Percentiles rank a stretch among this genome's conserved stretches.
These are phyloP conservation scores for Grammomys dolichurus DNA, from an alignment of 2,113 vertebrate species.

Conservation along the genomic window DNA sequence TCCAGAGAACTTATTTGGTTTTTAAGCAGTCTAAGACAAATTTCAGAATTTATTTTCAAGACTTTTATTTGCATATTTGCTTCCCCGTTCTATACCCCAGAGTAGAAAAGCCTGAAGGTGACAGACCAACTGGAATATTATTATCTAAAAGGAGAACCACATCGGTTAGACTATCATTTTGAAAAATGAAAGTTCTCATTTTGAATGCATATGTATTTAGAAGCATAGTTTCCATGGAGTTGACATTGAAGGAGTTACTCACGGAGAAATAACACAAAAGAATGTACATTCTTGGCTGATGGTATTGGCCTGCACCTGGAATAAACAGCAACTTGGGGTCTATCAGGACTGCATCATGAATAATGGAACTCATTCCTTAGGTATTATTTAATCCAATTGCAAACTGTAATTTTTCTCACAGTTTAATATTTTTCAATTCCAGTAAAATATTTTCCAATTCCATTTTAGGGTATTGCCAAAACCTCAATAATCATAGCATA, in stretches of 20 bases:
- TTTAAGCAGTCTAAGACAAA: background rate
- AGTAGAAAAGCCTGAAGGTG: background rate
- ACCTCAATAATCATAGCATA: slow-evolving; percentile 35
- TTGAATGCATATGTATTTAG: slow-evolving; percentile 42
- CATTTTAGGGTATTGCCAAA: slow-evolving; percentile 44
- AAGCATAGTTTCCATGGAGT: slow-evolving; percentile 17
- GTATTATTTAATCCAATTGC: slow-evolving; percentile 55
- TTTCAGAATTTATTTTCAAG: background rate
- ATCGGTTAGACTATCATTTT: background rate
- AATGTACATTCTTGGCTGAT: slow-evolving; percentile 14
- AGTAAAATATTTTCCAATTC: background rate
- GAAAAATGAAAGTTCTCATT: slow-evolving; percentile 28
- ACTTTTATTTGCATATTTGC: background rate
- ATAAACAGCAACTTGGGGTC: slow-evolving; percentile 61
- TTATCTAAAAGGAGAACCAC: background rate
- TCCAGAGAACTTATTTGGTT: background rate
- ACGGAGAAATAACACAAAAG: background rate
- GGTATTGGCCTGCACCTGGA: background rate
- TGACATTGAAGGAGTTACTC: slow-evolving; percentile 67
- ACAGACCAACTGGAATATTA: background rate
- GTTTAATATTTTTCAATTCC: background rate
- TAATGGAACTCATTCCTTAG: slow-evolving; percentile 57
- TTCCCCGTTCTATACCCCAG: background rate
- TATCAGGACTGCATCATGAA: slow-evolving; percentile 28
- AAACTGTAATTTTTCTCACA: background rate